Evolutionary conservation across 2,888 invertebrate genomes (phyloP), one percentile per base, ranked within the genome.

Genomic region (Rhagium mordax): DNA sequence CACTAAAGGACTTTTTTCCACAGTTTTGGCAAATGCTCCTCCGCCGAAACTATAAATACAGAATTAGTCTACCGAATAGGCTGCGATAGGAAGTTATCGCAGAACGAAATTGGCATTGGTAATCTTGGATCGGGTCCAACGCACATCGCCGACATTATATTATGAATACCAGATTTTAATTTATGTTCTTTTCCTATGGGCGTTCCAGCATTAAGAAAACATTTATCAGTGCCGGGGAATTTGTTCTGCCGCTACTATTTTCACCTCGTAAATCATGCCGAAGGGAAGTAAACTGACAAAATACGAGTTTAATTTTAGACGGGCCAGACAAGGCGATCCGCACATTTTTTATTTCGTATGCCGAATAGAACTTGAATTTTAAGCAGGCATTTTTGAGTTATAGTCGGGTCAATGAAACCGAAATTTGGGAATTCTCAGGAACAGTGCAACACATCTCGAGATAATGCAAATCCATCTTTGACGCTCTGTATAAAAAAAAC

Each of bases 261-360:
- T 59, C 18, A 59, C 33, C 59, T 59, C 59, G 59, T 59, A 59
- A 33, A 59, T 59, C 59, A 59, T 59, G 13, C 33, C 16, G 13
- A 6, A 13, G 55, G 55, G 55, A 27, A 55, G n/a, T n/a, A 27
- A 16, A 29, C 59, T 41, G 59, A 33, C 59, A 59, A 59, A 59
- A 18, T 59, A 59, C 59, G 18, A 33, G 33, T 33, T 59, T 59
- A 16, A 33, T 59, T 59, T 59, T 33, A 24, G 24, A 29, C 18
- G 7, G 15, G 15, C 8, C 15, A 24, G 55, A 57, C 27, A n/a
- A 16, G 8, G 18, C 10, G 33, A 18, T 33, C 33, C 59, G 20
- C 18, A 59, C 27, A 41, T 41, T 41, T n/a, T 41, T 41, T n/a
- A 41, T 2, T 41, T 41, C 13, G n/a, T 41, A n/a, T 4, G 4